Conservation (phyloP, 92 coral and sea anemone genomes). For the Diadumene lineata region DNA sequence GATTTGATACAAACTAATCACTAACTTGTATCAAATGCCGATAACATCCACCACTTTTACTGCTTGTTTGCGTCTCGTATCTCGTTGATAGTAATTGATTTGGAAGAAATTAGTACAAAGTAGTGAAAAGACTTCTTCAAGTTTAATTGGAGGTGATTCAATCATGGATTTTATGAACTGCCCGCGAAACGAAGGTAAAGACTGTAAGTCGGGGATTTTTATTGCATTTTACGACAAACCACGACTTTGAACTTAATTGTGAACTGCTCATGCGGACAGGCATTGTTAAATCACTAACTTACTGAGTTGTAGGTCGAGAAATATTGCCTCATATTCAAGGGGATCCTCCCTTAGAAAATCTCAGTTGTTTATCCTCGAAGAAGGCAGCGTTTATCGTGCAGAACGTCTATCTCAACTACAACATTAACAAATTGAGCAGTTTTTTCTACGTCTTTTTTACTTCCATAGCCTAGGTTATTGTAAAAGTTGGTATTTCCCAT, state of each 20-base stretch:
- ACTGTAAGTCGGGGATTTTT: background rate
- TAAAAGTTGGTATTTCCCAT: too few relatives aligned
- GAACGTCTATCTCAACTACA: too few relatives aligned
- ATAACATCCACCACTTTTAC: background rate
- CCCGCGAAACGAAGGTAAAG: constrained; percentile 27
- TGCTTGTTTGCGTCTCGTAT: background rate
- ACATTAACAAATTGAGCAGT: too few relatives aligned
- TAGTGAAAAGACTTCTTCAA: background rate
- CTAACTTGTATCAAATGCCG: constrained; percentile 3
- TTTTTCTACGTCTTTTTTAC: too few relatives aligned
- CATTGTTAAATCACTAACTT: background rate
- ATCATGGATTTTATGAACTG: constrained; percentile 25
- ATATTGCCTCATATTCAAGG: too few relatives aligned
- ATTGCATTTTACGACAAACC: too few relatives aligned
- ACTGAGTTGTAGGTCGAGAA: too few relatives aligned
- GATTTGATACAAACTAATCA: background rate
- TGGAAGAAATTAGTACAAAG: background rate
- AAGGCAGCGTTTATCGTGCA: too few relatives aligned
- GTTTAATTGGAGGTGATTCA: background rate
- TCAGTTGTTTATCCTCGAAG: too few relatives aligned
- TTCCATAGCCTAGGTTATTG: too few relatives aligned
- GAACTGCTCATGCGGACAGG: background rate
- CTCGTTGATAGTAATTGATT: constrained; percentile 47
- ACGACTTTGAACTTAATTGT: background rate
- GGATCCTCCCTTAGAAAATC: background rate